phyloP scores from a whole-genome alignment of 2,113 vertebrate species.

The Panurus biarmicus region DNA sequence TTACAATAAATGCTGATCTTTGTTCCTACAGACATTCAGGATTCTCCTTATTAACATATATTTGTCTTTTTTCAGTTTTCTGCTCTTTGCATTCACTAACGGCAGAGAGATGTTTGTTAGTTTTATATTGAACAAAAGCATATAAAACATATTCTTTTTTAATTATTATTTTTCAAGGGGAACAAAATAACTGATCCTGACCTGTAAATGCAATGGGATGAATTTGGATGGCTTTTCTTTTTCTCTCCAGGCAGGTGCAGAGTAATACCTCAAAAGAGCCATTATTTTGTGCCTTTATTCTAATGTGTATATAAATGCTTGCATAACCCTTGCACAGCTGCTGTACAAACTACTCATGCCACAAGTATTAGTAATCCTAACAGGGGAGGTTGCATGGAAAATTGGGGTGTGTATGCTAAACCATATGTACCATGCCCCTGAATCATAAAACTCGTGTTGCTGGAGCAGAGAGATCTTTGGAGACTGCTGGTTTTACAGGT shows the following conservation, averaged over 20 bases:
- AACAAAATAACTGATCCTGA: background rate
- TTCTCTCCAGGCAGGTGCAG: constrained; percentile 38
- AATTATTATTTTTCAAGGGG: background rate
- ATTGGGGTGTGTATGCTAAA: constrained; percentile 63
- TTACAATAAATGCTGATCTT: background rate
- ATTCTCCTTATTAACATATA: background rate
- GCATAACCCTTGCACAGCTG: constrained; percentile 66
- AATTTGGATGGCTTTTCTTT: constrained; percentile 15
- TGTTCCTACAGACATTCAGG: background rate
- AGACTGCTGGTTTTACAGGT: constrained; percentile 43
- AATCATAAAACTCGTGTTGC: constrained; percentile 47
- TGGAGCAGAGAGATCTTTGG: constrained; percentile 36
- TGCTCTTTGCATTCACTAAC: background rate
- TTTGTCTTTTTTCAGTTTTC: background rate
- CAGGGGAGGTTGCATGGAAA: constrained; percentile 64
- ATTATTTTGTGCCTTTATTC: constrained; percentile 58
- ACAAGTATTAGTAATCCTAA: constrained; percentile 66
- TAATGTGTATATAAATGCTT: constrained; percentile 51
- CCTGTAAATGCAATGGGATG: background rate
- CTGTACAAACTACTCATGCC: constrained; percentile 59
- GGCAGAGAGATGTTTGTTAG: background rate
- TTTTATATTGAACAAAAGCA: background rate
- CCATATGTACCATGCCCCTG: constrained; percentile 61
- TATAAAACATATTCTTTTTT: background rate
- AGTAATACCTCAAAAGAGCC: constrained; percentile 44